Percentiles rank a stretch among this genome's conserved stretches.
phyloP scores from a whole-genome alignment of 2,113 vertebrate species.

The Python bivittatus region DNA sequence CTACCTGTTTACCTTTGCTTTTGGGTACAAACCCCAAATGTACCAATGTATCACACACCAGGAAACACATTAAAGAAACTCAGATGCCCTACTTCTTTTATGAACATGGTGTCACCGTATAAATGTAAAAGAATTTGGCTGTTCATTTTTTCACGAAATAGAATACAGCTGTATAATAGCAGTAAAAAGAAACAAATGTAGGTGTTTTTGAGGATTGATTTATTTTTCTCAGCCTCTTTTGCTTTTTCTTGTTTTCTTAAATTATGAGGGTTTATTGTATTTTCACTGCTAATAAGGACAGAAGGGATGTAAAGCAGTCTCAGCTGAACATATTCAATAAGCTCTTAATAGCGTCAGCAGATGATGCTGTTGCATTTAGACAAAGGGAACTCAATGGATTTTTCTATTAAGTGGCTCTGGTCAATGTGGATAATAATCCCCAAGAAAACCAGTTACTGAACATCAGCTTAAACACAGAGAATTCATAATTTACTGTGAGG shows the following conservation, averaged over 20 bases:
- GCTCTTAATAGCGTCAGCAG: background rate
- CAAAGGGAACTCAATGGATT: conserved; percentile 12
- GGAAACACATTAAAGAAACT: background rate
- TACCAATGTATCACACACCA: accelerated
- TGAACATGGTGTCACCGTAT: background rate
- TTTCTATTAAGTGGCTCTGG: background rate
- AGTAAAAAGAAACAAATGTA: background rate
- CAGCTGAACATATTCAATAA: conserved; percentile 15
- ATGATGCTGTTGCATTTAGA: conserved; percentile 14
- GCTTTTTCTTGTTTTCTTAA: background rate
- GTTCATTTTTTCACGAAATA: background rate
- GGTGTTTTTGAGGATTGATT: background rate
- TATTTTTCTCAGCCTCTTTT: conserved; percentile 7
- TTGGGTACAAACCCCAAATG: background rate
- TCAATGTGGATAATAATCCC: background rate
- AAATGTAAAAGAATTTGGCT: background rate
- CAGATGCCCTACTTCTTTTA: background rate
- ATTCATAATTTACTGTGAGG: conserved; percentile 4
- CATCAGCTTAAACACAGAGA: background rate
- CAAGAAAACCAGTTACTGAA: background rate
- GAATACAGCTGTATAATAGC: background rate
- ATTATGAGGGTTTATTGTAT: conserved; percentile 23
- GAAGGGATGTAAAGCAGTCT: background rate
- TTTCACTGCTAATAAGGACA: conserved; percentile 2
- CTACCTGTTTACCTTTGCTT: too few relatives aligned